Conservation (phyloP, 2,888 invertebrate genomes). For the Macrosiphum euphorbiae region DNA sequence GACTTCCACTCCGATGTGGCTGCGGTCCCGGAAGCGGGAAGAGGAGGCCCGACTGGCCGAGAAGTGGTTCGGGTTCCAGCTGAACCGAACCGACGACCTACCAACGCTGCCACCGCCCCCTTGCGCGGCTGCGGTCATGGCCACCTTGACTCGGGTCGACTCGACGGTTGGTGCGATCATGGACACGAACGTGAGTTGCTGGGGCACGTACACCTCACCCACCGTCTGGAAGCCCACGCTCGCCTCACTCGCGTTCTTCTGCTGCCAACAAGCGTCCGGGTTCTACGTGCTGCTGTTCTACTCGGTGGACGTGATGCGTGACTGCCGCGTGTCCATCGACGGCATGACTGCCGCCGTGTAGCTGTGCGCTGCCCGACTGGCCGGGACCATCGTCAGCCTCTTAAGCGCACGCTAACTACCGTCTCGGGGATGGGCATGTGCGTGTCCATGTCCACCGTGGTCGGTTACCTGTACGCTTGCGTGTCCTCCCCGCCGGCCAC, state of each 20-base stretch:
- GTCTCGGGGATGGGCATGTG: constrained; percentile 60
- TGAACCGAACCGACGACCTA: constrained; percentile 10
- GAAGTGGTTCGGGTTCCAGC: constrained; percentile 45
- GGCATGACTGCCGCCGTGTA: constrained; percentile 38
- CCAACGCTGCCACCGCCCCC: constrained; percentile 34
- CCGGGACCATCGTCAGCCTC: constrained; percentile 49
- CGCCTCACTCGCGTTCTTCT: constrained; percentile 25
- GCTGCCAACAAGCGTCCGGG: constrained; percentile 58
- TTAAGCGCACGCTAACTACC: constrained; percentile 32
- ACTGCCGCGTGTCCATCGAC: constrained; percentile 50
- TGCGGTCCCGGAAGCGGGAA: constrained; percentile 55
- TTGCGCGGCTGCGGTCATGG: constrained; percentile 29
- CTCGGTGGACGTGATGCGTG: constrained; percentile 54
- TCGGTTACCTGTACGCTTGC: constrained; percentile 42
- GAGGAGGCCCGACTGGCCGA: constrained; percentile 48
- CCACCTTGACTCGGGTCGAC: constrained; percentile 45
- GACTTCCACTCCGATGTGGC: constrained; percentile 64
- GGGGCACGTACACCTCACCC: constrained; percentile 25
- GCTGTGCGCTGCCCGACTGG: constrained; percentile 39
- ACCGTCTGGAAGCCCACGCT: constrained; percentile 62
- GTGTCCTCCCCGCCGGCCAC: constrained; percentile 9
- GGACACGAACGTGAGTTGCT: neutral
- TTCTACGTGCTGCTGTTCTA: constrained; percentile 63
- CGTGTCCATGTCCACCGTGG: constrained; percentile 19
- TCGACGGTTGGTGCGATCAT: constrained; percentile 29